Conservation (phyloP, 2,797 vertebrate species). For the Phylloscopus collybita region DNA sequence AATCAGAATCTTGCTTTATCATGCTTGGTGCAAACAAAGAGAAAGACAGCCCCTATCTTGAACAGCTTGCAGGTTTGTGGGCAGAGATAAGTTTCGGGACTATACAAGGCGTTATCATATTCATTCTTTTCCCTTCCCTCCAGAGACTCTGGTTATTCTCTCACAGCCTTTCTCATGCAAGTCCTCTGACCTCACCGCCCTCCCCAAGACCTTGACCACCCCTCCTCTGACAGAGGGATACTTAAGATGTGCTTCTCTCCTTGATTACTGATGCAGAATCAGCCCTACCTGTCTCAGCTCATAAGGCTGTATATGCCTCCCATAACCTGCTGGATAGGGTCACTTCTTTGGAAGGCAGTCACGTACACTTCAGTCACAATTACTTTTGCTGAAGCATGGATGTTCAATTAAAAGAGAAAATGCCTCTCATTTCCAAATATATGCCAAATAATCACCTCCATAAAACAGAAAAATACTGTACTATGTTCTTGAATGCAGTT, state of each 20-base stretch:
- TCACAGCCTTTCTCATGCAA: slow-evolving; percentile 18
- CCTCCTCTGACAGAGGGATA: background rate
- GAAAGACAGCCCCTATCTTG: slow-evolving; percentile 23
- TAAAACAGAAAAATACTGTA: background rate
- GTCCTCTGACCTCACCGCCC: background rate
- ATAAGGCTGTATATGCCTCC: background rate
- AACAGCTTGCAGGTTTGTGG: slow-evolving; percentile 41
- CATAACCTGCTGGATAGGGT: background rate
- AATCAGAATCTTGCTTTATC: slow-evolving; percentile 41
- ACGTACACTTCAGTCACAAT: background rate
- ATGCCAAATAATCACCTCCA: background rate
- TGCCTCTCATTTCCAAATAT: background rate
- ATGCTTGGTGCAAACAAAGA: slow-evolving; percentile 38
- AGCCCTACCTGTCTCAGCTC: background rate
- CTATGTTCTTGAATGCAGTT: background rate
- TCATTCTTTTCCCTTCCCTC: slow-evolving; percentile 34
- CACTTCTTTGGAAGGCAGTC: background rate
- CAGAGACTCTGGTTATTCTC: slow-evolving; percentile 65
- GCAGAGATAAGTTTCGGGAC: slow-evolving; percentile 47
- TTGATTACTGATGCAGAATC: background rate
- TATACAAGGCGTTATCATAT: slow-evolving; percentile 37
- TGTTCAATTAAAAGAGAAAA: background rate
- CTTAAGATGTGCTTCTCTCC: background rate
- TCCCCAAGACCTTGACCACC: background rate
- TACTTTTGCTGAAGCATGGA: background rate